phyloP scores from a whole-genome alignment of 2,888 invertebrate species.

The Pammene aurita region DNA sequence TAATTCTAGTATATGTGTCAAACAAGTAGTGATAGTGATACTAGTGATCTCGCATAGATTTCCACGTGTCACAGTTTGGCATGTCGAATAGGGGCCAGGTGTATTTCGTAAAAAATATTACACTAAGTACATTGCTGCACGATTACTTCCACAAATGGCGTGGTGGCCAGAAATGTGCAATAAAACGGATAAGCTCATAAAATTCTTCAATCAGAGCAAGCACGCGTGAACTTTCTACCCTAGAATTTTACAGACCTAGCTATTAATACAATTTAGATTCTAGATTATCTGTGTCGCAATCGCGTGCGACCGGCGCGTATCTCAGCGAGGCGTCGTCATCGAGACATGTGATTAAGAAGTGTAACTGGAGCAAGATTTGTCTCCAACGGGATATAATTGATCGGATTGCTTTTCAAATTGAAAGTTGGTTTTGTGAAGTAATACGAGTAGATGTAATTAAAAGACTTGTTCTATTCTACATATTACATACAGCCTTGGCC shows the following conservation, averaged over 20 bases:
- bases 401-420: conserved; percentile 27
- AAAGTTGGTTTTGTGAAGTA: conserved; percentile 31
- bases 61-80: too few species aligned
- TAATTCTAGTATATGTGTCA: too few species aligned
- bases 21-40: too few species aligned
- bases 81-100: too few species aligned
- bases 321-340: conserved; percentile 19
- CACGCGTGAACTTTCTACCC: conserved; percentile 24
- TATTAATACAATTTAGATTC: conserved; percentile 27
- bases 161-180: background rate
- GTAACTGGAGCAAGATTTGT: conserved; percentile 37
- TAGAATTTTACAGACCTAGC: conserved; percentile 23
- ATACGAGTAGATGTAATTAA: background rate
- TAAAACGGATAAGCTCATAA: background rate
- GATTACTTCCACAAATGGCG: background rate
- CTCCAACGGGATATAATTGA: conserved; percentile 25
- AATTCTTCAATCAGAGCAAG: conserved; percentile 13
- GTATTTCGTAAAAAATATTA: too few species aligned
- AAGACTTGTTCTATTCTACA: too few species aligned
- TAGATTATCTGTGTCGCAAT: conserved; percentile 22
- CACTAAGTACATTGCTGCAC: background rate
- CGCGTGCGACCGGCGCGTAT: conserved; percentile 33
- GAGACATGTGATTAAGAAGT: conserved; percentile 36
- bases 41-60: too few species aligned
- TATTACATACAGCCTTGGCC: too few species aligned